Base-by-base conservation (phyloP, 2,113 vertebrate genomes). In the Ginglymostoma cirratum region DNA sequence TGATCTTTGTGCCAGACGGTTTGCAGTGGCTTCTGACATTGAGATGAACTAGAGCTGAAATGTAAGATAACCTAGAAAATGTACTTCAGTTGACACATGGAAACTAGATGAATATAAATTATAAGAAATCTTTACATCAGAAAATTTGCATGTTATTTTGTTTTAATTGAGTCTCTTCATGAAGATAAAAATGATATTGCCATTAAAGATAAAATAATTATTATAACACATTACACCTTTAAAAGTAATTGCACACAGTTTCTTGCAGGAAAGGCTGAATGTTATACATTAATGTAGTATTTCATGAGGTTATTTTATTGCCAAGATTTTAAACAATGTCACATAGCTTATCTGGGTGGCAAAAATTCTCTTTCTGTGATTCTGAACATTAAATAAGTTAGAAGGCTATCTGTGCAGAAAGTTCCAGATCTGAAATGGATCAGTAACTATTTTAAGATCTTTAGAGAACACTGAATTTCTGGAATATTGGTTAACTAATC, bases 331-430 rank as follows among this genome's bases (percentile, higher is more conserved):
- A 30, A 95, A 95, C 27, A 8, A 48, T 70, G 24, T 72, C 67
- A 72, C 67, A n/a, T 72, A 27, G 93, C 45, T 95, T 95, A 24
- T 52, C 24, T 52, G 14, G 67, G 48, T 15, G 17, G 87, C 34
- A 30, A 52, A 52, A 52, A 61, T 61, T 90, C 55, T 61, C 45
- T 90, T 61, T 15, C 55, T 72, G 3, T 69, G 65, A 48, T 72
- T 95, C 21, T 72, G 93, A 72, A 95, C 94, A 72, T 65, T 66
- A 66, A 92, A 38, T 95, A 69, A 72, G 94, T 72, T 42, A 94
- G 45, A 5, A 24, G 10, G 23, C 69, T 72, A 72, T 30, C 24
- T 95, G 67, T 69, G 27, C 42, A 30, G 38, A 48, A 30, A 69
- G n/a, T 17, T 3, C 2, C 10, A 89, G 30, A 65, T 45, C 38